phyloP scores from a whole-genome alignment of 2,797 vertebrate species.

The Sebastes glaucus region DNA sequence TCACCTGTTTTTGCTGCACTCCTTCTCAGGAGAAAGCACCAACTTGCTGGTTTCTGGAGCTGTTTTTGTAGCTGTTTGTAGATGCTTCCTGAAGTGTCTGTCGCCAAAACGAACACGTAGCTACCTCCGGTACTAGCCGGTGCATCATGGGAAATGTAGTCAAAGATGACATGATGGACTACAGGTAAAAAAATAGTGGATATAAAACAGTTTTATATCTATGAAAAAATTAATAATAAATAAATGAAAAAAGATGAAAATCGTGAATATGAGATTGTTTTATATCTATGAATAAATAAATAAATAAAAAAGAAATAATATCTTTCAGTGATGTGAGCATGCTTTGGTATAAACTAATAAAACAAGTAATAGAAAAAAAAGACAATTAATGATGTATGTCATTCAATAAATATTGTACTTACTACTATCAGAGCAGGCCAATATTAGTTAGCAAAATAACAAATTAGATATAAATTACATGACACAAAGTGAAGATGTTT shows the following conservation, averaged over 20 bases:
- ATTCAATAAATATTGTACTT: background rate
- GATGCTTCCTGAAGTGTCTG: slow-evolving; percentile 65
- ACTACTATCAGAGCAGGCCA: background rate
- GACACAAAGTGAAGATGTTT: background rate
- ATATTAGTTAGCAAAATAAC: background rate
- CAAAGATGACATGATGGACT: accelerated
- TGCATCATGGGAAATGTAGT: slow-evolving; percentile 66
- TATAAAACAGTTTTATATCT: no score
- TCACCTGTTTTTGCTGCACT: slow-evolving; percentile 50
- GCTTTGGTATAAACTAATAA: background rate
- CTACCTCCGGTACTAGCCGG: slow-evolving; percentile 44
- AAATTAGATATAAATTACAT: background rate
- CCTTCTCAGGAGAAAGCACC: slow-evolving; percentile 31
- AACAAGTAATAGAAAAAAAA: background rate
- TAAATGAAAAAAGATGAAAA: no score
- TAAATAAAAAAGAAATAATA: no score
- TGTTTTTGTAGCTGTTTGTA: slow-evolving; percentile 9
- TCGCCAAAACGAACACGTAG: slow-evolving; percentile 72
- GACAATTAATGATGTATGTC: background rate
- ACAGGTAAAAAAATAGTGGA: no score
- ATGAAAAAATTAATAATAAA: no score
- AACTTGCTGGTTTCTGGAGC: slow-evolving; percentile 22
- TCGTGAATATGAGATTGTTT: no score
- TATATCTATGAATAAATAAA: no score
- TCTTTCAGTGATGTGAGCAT: background rate